A percentile compares a stretch with the other conserved stretches of the same genome.
Conservation (phyloP, 2,888 invertebrate species). For the Andrena haemorrhoa region DNA sequence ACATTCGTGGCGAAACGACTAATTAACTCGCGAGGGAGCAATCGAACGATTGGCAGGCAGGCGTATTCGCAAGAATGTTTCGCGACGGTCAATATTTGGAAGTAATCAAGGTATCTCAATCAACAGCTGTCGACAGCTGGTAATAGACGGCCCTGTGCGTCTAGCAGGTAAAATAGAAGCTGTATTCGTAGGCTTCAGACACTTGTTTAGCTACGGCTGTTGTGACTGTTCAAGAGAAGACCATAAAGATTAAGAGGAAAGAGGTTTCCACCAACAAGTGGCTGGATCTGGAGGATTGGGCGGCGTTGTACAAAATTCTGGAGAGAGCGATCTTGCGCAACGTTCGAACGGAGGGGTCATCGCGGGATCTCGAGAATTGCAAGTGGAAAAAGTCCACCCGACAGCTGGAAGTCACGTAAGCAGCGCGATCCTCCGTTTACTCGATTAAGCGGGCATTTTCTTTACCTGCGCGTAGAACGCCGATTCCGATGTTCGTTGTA, state of each 20-base stretch:
- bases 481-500: too few species aligned
- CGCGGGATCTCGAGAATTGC: conserved; percentile 38
- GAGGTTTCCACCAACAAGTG: conserved; percentile 78
- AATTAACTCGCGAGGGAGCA: not conserved
- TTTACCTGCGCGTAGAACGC: not conserved
- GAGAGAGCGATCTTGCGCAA: conserved; percentile 75
- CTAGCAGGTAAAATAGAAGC: conserved; percentile 44
- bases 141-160: conserved; percentile 25
- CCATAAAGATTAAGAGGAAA: conserved; percentile 73
- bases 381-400: conserved; percentile 74
- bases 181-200: conserved; percentile 72
- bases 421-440: not conserved
- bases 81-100: conserved; percentile 79
- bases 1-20: not conserved
- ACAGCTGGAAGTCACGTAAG: conserved; percentile 77
- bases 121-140: conserved; percentile 75
- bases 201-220: conserved; percentile 76
- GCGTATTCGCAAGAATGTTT: conserved; percentile 71
- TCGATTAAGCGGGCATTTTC: not conserved
- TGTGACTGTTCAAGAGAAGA: conserved; percentile 78
- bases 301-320: conserved; percentile 74
- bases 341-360: conserved; percentile 41
- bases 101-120: conserved; percentile 76
- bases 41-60: not conserved
- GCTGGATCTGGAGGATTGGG: conserved; percentile 78